Conservation (phyloP, 2,113 vertebrate species). For the Pedetes capensis region DNA sequence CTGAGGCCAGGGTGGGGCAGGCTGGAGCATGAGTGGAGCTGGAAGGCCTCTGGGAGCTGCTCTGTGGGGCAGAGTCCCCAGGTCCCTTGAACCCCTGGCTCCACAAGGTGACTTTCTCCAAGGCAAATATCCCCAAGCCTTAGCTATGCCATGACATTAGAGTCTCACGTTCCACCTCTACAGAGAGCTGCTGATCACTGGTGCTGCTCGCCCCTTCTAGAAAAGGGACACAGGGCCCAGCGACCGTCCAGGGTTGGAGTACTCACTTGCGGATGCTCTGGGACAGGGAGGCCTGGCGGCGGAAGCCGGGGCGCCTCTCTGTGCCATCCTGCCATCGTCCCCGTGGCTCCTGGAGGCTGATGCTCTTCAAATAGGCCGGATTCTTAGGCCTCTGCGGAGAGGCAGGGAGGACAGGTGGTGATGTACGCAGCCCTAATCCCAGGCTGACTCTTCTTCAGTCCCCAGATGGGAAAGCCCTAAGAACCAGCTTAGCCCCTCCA, state of each 20-base stretch:
- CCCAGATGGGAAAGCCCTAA: not conserved
- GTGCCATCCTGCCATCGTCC: constrained; percentile 69
- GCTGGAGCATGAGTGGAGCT: fast-evolving
- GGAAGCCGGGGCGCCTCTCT: constrained; percentile 83
- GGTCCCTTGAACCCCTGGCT: not conserved
- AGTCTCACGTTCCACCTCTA: not conserved
- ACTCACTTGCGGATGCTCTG: constrained; percentile 95
- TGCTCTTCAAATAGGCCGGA: constrained; percentile 86
- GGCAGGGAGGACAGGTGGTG: not conserved
- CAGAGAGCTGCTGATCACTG: not conserved
- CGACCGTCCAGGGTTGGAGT: fast-evolving
- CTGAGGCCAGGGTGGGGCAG: not conserved
- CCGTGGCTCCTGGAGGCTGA: constrained; percentile 84
- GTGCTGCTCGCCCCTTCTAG: fast-evolving
- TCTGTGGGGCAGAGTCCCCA: no score
- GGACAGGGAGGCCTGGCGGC: constrained; percentile 91
- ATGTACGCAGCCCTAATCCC: fast-evolving
- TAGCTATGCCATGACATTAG: fast-evolving
- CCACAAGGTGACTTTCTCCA: not conserved
- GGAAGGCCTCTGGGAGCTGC: fast-evolving
- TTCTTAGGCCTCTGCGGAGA: constrained; percentile 83
- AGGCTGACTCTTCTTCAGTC: fast-evolving
- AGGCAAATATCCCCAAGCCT: not conserved
- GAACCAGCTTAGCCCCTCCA: not conserved
- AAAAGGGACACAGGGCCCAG: fast-evolving